Evolutionary conservation across 1,140 invertebrate genomes (phyloP).

Genomic region (Procambarus virginalis): DNA sequence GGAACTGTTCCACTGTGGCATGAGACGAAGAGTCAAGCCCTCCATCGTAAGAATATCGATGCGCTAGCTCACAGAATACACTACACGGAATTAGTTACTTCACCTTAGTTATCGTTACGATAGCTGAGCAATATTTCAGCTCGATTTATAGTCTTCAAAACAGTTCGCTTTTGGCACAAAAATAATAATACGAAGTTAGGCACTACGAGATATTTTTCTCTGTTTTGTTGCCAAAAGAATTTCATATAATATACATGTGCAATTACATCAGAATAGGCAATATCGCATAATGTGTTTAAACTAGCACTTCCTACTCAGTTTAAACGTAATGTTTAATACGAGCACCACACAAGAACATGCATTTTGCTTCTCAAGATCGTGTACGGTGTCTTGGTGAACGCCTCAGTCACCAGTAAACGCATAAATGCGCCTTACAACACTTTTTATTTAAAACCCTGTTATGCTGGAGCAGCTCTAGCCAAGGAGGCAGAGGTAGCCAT

Average conservation of each 20-base stretch:
- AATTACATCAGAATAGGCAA: background rate
- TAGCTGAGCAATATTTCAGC: background rate
- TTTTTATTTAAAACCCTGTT: background rate
- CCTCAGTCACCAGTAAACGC: background rate
- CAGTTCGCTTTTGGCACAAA: constrained; percentile 58
- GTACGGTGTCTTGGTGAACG: background rate
- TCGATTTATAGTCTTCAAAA: constrained; percentile 12
- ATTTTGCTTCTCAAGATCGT: background rate
- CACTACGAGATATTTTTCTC: constrained; percentile 55
- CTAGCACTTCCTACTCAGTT: constrained; percentile 2
- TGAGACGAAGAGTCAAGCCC: constrained; percentile 3
- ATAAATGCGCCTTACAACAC: background rate
- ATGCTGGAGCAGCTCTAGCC: background rate
- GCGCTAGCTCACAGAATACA: constrained; percentile 19
- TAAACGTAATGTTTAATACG: background rate
- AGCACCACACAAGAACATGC: constrained; percentile 19
- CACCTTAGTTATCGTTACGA: constrained; percentile 19
- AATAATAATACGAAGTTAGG: constrained; percentile 64
- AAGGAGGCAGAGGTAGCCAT: background rate
- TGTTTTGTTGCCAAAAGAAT: constrained; percentile 3
- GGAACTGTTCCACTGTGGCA: constrained; percentile 66
- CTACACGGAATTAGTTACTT: constrained; percentile 18
- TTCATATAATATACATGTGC: constrained; percentile 9
- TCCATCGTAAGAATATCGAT: background rate
- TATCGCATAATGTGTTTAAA: constrained; percentile 20